Percentiles rank a stretch among this genome's conserved stretches.
These are phyloP conservation scores for Xylota sylvarum DNA, from an alignment of 2,888 invertebrate species.

Conservation along the genomic window DNA sequence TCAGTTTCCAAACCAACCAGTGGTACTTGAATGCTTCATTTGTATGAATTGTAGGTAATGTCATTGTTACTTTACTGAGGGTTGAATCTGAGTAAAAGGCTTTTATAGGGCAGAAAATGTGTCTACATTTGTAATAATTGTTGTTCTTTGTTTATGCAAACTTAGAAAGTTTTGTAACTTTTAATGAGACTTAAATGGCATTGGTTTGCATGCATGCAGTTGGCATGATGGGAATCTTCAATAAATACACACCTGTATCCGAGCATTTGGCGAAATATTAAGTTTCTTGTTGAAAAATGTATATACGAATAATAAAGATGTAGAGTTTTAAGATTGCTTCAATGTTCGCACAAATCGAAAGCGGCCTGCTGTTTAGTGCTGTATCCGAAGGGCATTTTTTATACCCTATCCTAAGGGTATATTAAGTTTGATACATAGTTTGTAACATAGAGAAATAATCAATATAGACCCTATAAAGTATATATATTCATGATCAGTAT, in stretches of 20 bases:
- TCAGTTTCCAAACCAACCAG: slow-evolving; percentile 82
- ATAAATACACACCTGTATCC: background rate
- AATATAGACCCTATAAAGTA: too few relatives aligned
- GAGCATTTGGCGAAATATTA: too few relatives aligned
- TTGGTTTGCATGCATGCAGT: background rate
- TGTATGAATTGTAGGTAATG: slow-evolving; percentile 67
- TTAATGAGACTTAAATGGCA: slow-evolving; percentile 1
- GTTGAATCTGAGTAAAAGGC: background rate
- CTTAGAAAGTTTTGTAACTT: slow-evolving; percentile 18
- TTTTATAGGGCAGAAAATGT: slow-evolving; percentile 11
- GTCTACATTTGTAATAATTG: slow-evolving; percentile 1
- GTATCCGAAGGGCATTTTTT: too few relatives aligned
- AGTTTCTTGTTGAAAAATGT: too few relatives aligned
- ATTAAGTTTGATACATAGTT: too few relatives aligned
- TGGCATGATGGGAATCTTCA: background rate
- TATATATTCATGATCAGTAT: too few relatives aligned
- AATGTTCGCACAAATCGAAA: too few relatives aligned
- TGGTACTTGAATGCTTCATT: slow-evolving; percentile 81
- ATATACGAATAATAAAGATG: too few relatives aligned
- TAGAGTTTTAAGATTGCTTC: too few relatives aligned
- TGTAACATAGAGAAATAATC: too few relatives aligned
- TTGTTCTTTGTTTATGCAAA: slow-evolving; percentile 10
- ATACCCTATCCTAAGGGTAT: too few relatives aligned
- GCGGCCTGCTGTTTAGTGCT: too few relatives aligned
- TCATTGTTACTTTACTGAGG: slow-evolving; percentile 33